phyloP scores from a whole-genome alignment of 2,888 invertebrate genomes.

The Marasmarcha lunaedactyla region DNA sequence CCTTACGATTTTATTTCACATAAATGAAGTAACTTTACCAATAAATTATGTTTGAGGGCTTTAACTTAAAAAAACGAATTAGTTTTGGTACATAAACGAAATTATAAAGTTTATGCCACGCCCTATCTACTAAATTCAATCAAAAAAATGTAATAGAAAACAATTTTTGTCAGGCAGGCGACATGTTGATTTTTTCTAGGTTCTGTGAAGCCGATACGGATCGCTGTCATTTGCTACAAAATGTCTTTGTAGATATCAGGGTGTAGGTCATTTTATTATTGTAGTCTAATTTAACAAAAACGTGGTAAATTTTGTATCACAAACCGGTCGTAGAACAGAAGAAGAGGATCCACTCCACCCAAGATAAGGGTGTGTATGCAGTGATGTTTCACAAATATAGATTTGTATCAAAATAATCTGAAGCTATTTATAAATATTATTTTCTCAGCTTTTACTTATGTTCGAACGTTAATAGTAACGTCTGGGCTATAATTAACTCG shows the following conservation, averaged over 20 bases:
- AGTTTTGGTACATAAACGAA: too few relatives aligned
- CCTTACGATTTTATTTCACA: too few relatives aligned
- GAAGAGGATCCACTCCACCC: conserved; percentile 63
- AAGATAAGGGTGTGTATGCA: conserved; percentile 67
- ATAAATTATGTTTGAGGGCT: too few relatives aligned
- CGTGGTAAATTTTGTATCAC: conserved; percentile 56
- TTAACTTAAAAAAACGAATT: too few relatives aligned
- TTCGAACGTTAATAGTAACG: conserved; percentile 69
- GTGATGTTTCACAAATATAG: conserved; percentile 60
- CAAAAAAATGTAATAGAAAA: conserved; percentile 46
- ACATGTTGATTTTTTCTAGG: conserved; percentile 70
- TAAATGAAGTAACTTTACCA: too few relatives aligned
- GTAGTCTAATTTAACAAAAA: conserved; percentile 50
- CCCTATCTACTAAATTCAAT: conserved; percentile 26
- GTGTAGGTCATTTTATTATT: conserved; percentile 63
- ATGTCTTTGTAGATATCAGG: conserved; percentile 70
- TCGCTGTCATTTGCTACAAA: conserved; percentile 66
- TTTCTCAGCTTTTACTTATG: conserved; percentile 70
- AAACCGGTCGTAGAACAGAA: conserved; percentile 46
- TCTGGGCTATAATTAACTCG: conserved; percentile 67
- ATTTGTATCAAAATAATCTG: conserved; percentile 69
- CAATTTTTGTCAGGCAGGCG: conserved; percentile 42
- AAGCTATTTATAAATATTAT: conserved; percentile 73
- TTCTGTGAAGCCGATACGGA: conserved; percentile 69
- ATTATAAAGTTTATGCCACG: conserved; percentile 20